Evolutionary conservation across 2,797 vertebrate species (phyloP).

Genomic region (Cossypha dichroa): DNA sequence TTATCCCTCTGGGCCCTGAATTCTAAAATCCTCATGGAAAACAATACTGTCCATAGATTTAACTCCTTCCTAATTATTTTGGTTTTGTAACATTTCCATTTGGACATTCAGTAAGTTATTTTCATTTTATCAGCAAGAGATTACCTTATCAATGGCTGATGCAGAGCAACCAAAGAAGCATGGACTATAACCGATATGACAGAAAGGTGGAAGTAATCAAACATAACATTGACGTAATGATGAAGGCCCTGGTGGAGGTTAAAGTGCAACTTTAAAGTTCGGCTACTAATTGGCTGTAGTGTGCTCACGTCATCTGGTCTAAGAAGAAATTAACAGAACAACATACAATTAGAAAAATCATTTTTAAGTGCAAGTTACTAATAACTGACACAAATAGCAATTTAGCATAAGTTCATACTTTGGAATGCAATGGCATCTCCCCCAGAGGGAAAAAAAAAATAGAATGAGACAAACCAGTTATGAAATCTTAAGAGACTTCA

Average conservation of each 20-base stretch:
- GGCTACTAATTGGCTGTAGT: slow-evolving; percentile 95
- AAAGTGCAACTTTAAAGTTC: slow-evolving; percentile 95
- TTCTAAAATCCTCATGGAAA: neutral
- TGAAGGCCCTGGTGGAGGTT: slow-evolving; percentile 94
- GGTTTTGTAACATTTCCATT: neutral
- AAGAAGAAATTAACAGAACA: slow-evolving; percentile 20
- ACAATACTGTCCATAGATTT: neutral
- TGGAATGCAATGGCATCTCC: neutral
- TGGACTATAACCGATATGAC: slow-evolving; percentile 94
- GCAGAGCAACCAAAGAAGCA: slow-evolving; percentile 94
- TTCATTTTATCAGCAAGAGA: neutral
- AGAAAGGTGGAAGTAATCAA: slow-evolving; percentile 99
- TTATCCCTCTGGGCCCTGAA: neutral
- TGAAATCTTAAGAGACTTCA: neutral
- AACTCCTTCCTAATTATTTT: neutral
- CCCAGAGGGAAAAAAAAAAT: neutral
- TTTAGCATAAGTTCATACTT: neutral
- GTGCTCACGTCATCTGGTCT: slow-evolving; percentile 91
- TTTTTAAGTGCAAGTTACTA: neutral
- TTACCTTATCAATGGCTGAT: slow-evolving; percentile 97
- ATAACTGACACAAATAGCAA: neutral
- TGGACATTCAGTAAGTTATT: neutral
- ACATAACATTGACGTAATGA: slow-evolving; percentile 98
- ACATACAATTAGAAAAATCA: neutral
- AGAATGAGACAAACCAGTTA: neutral